Conservation (phyloP, 2,113 vertebrate species). For the Carlito syrichta region DNA sequence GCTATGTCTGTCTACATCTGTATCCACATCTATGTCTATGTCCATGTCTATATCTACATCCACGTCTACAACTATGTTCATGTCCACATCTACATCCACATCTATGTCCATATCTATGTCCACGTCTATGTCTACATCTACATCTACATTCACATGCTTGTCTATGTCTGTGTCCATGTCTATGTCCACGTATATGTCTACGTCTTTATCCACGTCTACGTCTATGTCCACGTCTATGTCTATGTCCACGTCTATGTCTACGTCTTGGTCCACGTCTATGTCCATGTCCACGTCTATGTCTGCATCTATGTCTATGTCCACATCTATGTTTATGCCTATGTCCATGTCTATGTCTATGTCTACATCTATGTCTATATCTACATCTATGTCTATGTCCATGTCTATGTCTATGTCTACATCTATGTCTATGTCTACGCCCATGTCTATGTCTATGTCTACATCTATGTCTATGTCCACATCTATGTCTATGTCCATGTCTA, state of each 20-base stretch:
- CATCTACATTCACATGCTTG: no score
- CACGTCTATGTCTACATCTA: background rate
- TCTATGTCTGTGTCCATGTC: background rate
- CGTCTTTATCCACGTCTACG: background rate
- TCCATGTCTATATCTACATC: no score
- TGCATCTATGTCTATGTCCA: background rate
- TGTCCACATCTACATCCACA: fast-evolving
- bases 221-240: background rate
- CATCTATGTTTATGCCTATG: no score
- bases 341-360: background rate
- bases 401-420: background rate
- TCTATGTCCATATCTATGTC: background rate
- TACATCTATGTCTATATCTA: background rate
- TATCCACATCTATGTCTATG: background rate
- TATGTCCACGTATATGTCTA: background rate
- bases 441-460: background rate
- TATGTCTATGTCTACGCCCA: fast-evolving
- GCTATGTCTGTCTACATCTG: background rate
- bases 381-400: fast-evolving
- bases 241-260: background rate
- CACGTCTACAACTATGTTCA: background rate
- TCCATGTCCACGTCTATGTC: background rate
- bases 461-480: background rate
- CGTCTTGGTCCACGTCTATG: fast-evolving
- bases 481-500: no score